Evolutionary conservation across 2,888 invertebrate species (phyloP).

Genomic region (Mantis religiosa): DNA sequence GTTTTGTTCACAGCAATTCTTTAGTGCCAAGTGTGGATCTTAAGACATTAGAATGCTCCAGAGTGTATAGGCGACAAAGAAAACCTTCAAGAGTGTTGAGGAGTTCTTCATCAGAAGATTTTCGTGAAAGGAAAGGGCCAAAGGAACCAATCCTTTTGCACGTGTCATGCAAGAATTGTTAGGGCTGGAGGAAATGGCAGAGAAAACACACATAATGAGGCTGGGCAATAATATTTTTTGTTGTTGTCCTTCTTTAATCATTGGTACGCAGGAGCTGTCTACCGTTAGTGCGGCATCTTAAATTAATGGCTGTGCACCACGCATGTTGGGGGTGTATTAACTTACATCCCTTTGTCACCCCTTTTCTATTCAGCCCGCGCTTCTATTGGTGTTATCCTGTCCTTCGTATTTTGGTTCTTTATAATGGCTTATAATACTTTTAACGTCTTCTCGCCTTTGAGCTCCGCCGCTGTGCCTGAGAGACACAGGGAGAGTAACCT

Average conservation of each 20-base stretch:
- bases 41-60: not conserved
- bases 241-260: not conserved
- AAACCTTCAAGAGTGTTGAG: not conserved
- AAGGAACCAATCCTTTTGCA: not conserved
- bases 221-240: not conserved
- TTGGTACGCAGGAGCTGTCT: not conserved
- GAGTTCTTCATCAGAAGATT: not conserved
- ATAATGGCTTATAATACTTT: constrained; percentile 17
- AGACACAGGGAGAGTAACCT: not conserved
- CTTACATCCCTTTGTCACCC: not conserved
- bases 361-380: not conserved
- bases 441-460: not conserved
- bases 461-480: not conserved
- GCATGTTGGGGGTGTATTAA: not conserved
- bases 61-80: not conserved
- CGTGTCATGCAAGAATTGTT: not conserved
- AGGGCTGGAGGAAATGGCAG: not conserved
- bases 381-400: not conserved
- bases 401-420: not conserved
- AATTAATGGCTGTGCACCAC: not conserved
- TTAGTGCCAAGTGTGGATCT: not conserved
- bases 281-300: not conserved
- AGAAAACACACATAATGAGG: not conserved
- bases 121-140: not conserved
- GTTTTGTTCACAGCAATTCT: not conserved